Evolutionary conservation across 2,888 invertebrate species (phyloP), one percentile per base, ranked within the genome.

Genomic region (Isoperla grammatica): DNA sequence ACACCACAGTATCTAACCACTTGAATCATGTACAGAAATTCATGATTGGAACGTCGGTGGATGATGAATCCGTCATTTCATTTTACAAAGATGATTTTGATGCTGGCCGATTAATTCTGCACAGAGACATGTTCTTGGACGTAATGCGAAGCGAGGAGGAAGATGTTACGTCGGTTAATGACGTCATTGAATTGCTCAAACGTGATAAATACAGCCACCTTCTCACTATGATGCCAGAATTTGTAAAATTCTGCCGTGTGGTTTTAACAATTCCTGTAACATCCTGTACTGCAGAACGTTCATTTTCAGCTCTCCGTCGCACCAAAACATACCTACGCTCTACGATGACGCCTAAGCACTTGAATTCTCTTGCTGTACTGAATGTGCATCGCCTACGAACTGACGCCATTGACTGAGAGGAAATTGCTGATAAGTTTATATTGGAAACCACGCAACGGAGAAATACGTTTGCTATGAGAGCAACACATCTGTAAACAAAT

Each of bases 241-340:
- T 45, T 22, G 22, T 22, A 19, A 46, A 46, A n/a, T 46, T 46
- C 20, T 46, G 46, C 22, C 46, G 46, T 17, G n/a, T 17, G 17
- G 19, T 46, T 46, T 22, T 46, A 20, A 46, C 46, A 17, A 46
- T 46, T 22, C 20, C 20, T 22, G 46, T 46, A 46, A 20, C 46
- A 17, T 46, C 46, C 3, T 61, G 61, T 48, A 60, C 63, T 11
- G 45, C 50, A 13, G 62, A 64, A 55, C 20, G 60, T 9, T 46
- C 55, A 12, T 63, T 63, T 46, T 63, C 59, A 11, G 60, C 60
- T n/a, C 49, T 63, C 22, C 53, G 60, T 46, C 37, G 62, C 15
- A 42, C 62, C 4, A 64, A 64, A 42, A 49, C 60, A 17, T 64
- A 64, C 37, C 29, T 58, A 12, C 50, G 64, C 17, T 56, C 55